Base-by-base conservation (phyloP, 2,797 vertebrate genomes). In the Miichthys miiuy region DNA sequence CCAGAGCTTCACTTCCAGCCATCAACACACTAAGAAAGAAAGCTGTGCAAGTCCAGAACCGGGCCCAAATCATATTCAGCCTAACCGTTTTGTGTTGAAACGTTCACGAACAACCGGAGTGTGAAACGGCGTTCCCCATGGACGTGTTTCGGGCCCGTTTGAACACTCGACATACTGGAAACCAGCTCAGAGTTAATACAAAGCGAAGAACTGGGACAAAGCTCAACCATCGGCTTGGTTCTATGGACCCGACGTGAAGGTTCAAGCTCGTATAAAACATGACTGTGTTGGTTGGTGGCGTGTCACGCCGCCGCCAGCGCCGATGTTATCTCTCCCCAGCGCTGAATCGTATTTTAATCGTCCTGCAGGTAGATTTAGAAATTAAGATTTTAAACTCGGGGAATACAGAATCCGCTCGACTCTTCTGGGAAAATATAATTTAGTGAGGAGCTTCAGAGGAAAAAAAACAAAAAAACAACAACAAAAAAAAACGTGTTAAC, bases 391-490 rank as follows among this genome's bases (percentile, higher is more conserved):
- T 23, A 68, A 54, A 51, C 66, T 5, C 50, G 30, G 52, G 9
- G 30, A 47, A 47, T 21, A 54, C 44, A 27, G 13, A 70, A 65
- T 55, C 21, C 5, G 44, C 25, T 68, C 62, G 0, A 0, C 3
- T 60, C n/a, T 61, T 55, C 8, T 2, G 42, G 44, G 27, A 13
- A 57, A 66, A 21, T 10, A n/a, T 3, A 41, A 44, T 68, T 55
- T 54, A 52, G 8, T 23, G 61, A 70, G 17, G 60, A 77, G 16
- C 44, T 77, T 34, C 1, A 61, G 47, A 80, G 44, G 5, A 30
- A 38, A 38, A 34, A 34, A 34, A 34, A 30, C 9, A 38, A 34
- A 34, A 34, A 34, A 8, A 7, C 34, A 38, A 38, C 8, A 9
- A 2, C 6, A 38, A 30, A 30, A 30, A 6, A 30, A 30, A 6